Evolutionary conservation across 2,113 vertebrate genomes (phyloP).

Genomic region (Gobius niger): DNA sequence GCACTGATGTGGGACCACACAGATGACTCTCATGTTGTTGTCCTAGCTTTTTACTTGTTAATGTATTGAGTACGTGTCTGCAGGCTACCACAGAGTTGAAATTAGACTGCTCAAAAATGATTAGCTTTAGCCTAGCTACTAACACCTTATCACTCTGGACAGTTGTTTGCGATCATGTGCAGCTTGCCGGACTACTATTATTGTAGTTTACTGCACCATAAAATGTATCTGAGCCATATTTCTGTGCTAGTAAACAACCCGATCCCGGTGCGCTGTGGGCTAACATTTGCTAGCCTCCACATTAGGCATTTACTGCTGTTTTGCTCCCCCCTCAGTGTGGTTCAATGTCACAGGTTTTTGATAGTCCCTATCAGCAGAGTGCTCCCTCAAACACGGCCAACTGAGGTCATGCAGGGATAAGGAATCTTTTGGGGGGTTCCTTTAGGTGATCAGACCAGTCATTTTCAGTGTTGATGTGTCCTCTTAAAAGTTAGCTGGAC

Average conservation of each 20-base stretch:
- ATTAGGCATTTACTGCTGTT: conserved; percentile 25
- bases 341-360: conserved; percentile 34
- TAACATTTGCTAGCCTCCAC: conserved; percentile 30
- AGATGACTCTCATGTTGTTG: not conserved
- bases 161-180: not conserved
- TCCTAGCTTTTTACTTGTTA: conserved; percentile 1
- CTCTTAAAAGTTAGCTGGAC: not conserved
- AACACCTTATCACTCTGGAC: not conserved
- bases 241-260: not conserved
- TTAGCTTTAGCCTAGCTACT: conserved; percentile 54
- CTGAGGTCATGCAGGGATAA: not conserved
- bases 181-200: not conserved
- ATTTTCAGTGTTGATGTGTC: not conserved
- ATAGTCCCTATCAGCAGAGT: conserved; percentile 5
- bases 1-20: too few relatives aligned
- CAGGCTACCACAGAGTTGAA: conserved; percentile 35
- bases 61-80: not conserved
- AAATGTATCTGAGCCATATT: not conserved
- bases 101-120: conserved; percentile 15
- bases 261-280: conserved; percentile 6
- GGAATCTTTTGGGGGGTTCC: not conserved
- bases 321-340: conserved; percentile 1
- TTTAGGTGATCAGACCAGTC: not conserved
- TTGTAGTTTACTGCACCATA: not conserved
- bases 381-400: not conserved